Conservation (phyloP, 2,888 invertebrate species). For the Drosophila paramelanica region DNA sequence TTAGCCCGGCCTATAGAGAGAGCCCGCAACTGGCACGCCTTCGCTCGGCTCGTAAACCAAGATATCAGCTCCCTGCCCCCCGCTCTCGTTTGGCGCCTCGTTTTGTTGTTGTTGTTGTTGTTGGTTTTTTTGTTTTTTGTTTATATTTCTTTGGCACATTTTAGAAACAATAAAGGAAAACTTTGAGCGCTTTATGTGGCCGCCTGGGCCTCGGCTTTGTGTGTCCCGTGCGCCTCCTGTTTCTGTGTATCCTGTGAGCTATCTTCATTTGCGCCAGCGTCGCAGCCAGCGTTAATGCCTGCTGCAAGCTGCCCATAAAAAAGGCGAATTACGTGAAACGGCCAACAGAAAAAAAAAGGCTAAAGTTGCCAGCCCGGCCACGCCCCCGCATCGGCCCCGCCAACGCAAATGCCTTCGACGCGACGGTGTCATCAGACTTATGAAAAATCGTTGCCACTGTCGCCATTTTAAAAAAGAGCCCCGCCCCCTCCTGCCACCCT, state of each 20-base stretch:
- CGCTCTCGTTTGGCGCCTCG: constrained; percentile 9
- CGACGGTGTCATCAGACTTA: constrained; percentile 43
- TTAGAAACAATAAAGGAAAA: constrained; percentile 77
- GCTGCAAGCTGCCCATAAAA: constrained; percentile 58
- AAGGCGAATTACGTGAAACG: constrained; percentile 57
- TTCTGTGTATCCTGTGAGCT: constrained; percentile 35
- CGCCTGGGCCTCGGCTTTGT: constrained; percentile 23
- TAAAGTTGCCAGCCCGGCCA: constrained; percentile 36
- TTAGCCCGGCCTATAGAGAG: constrained; percentile 19
- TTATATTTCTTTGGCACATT: constrained; percentile 74
- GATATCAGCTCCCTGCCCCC: constrained; percentile 6
- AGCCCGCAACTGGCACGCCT: neutral
- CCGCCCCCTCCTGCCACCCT: neutral
- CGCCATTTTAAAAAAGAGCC: neutral
- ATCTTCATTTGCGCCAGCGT: constrained; percentile 51
- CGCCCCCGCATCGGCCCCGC: neutral
- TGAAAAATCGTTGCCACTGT: constrained; percentile 31
- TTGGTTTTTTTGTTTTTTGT: constrained; percentile 43
- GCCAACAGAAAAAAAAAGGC: constrained; percentile 37
- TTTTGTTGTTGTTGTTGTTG: neutral
- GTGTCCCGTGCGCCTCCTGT: constrained; percentile 12
- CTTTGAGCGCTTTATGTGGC: constrained; percentile 72
- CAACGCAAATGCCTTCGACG: neutral
- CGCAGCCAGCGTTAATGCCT: constrained; percentile 26
- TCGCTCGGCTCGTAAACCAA: constrained; percentile 4